A percentile compares a stretch with the other conserved stretches of the same genome.
phyloP scores from a whole-genome alignment of 2,888 invertebrate genomes.

The Coremacera marginata region DNA sequence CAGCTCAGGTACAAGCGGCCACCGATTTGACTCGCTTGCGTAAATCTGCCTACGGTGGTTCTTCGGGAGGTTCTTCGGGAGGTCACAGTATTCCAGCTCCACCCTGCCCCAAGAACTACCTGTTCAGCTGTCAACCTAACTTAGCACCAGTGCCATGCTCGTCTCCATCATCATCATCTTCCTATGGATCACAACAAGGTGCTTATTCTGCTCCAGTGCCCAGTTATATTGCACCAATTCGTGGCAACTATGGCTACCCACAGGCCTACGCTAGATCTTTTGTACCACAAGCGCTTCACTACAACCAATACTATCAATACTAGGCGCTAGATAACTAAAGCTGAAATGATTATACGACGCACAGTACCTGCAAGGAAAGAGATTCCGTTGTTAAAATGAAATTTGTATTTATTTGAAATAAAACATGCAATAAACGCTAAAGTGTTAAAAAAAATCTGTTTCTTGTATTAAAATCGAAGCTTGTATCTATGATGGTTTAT shows the following conservation, averaged over 20 bases:
- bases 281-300: slow-evolving; percentile 52
- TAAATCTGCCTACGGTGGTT: slow-evolving; percentile 47
- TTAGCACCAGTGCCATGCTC: slow-evolving; percentile 54
- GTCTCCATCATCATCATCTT: slow-evolving; percentile 48
- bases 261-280: slow-evolving; percentile 48
- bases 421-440: background rate
- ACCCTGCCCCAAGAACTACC: slow-evolving; percentile 56
- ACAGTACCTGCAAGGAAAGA: background rate
- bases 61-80: background rate
- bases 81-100: slow-evolving; percentile 49
- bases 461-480: background rate
- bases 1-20: slow-evolving; percentile 47
- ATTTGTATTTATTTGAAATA: no score
- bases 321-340: slow-evolving; percentile 37
- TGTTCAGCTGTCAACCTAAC: slow-evolving; percentile 59
- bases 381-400: no score
- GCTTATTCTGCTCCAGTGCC: slow-evolving; percentile 61
- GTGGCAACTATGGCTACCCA: slow-evolving; percentile 54
- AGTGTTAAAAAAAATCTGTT: no score
- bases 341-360: background rate
- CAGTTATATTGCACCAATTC: slow-evolving; percentile 50
- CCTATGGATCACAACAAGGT: slow-evolving; percentile 54
- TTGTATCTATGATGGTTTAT: no score
- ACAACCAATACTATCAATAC: slow-evolving; percentile 49
- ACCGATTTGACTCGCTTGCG: slow-evolving; percentile 58